Evolutionary conservation across 2,888 invertebrate genomes (phyloP), one percentile per base, ranked within the genome.

Genomic region (Rhaphigaster nebulosa): DNA sequence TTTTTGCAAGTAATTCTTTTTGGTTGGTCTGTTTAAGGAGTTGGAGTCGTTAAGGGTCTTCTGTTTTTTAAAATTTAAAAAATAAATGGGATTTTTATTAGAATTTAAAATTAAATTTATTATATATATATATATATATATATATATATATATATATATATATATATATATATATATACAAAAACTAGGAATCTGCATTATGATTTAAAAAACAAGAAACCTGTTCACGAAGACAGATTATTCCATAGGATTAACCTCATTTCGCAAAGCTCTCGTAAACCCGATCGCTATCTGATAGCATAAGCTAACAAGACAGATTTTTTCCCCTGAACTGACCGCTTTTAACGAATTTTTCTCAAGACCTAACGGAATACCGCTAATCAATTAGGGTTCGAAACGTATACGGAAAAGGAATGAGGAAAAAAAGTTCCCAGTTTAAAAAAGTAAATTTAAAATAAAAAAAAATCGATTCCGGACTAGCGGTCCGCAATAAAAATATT

Each of bases 401-500:
- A 38, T 76, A 76, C 70, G 70, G 29, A 38, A 76, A 76, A 76
- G 70, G 70, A 76, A 76, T 38, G 70, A 10, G 5, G 13, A 38
- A 76, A 38, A 76, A 38, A 76, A 38, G n/a, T n/a, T 18, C n/a
- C 29, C 34, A 34, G 29, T 34, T 70, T 23, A 70, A 34, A 70
- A 18, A 70, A 60, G n/a, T 60, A 60, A 60, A 60, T 13, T n/a
- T 34, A 34, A 38, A 38, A 65, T 18, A 65, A 29, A 34, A 65
- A 29, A 18, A 34, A 76, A 18, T 0, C 38, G 65, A 65, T 65
- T 29, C 29, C 29, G n/a, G 29, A 13, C 29, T 76, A 76, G 70
- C 70, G 70, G 70, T 76, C 38, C 70, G 70, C 70, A 76, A 76
- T 76, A 76, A 76, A 76, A 76, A 76, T 76, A 76, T 76, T 76